Base-by-base conservation (phyloP, 1,140 invertebrate species). In the Littorina saxatilis region DNA sequence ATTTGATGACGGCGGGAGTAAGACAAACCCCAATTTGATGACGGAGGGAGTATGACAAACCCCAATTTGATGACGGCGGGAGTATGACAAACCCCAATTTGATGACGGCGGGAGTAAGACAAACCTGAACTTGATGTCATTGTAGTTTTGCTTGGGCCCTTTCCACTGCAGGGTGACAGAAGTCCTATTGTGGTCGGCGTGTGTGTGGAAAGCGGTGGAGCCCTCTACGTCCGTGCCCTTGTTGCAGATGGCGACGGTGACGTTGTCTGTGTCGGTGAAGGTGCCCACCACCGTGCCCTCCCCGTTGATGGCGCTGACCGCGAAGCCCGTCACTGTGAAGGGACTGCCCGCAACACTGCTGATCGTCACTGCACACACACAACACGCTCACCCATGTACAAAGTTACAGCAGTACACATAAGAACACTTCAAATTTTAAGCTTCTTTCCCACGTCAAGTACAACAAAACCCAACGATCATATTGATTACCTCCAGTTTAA, bases 91-190 rank as follows among this genome's bases (percentile, higher is more conserved):
- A 9, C 7, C 43, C 17, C 17, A 17, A 47, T 47, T 47, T 9
- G 43, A 47, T 47, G 17, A 47, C 5, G 43, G 43, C 43, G 43
- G 17, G 5, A 9, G 5, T 47, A 9, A 5, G 9, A 11, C 3
- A 1, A 39, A 78, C 76, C 76, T 40, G 58, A 78, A 78, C 35
- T 37, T 66, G 76, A 78, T n/a, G 4, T 66, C 55, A 27, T 63
- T 37, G 40, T 40, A 78, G 76, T 78, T 78, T 39, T 78, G 55
- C 20, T 17, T n/a, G 3, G 76, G 76, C n/a, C 76, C 76, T 13
- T 2, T 58, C 76, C 76, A 78, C 20, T 27, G 32, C 13, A 78
- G 37, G 17, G 35, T 63, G 35, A 78, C 35, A 2, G 76, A 78
- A 27, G 55, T 78, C 13, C 76, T 63, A 58, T 78, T 78, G 58